phyloP scores from a whole-genome alignment of 23 tunicate species.

The Diplosoma virens region DNA sequence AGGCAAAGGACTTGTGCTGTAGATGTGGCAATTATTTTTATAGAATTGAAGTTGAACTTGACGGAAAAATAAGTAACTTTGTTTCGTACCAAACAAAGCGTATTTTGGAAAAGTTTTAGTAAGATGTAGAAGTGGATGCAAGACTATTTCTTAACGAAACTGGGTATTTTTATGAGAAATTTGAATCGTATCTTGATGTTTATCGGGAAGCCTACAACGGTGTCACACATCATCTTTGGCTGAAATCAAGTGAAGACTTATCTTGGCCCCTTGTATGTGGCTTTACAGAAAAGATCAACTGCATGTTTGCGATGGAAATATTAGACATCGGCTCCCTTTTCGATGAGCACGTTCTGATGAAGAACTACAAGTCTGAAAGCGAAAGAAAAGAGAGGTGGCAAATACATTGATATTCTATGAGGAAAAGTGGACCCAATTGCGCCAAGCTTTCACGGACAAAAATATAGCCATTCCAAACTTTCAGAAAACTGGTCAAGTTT shows the following conservation, averaged over 20 bases:
- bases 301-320: conserved; percentile 25
- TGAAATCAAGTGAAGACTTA: conserved; percentile 17
- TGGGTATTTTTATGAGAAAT: conserved; percentile 35
- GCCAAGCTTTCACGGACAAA: conserved; percentile 9
- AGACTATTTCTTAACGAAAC: conserved; percentile 17
- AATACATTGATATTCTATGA: conserved; percentile 22
- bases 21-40: conserved; percentile 15
- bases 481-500: too few species aligned
- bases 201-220: conserved; percentile 27
- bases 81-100: too few species aligned
- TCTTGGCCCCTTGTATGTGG: conserved; percentile 27
- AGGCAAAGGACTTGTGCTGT: conserved; percentile 39
- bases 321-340: conserved; percentile 44
- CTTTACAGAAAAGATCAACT: conserved; percentile 29
- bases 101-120: conserved; percentile 25
- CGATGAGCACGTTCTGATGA: conserved; percentile 40
- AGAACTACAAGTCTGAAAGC: conserved; percentile 41
- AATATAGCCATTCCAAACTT: conserved; percentile 40
- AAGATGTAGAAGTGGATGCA: not conserved
- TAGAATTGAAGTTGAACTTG: too few species aligned
- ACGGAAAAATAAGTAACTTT: conserved; percentile 26
- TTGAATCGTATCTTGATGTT: conserved; percentile 38
- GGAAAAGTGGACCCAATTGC: conserved; percentile 37
- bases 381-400: conserved; percentile 34
- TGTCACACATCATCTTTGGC: conserved; percentile 43